Evolutionary conservation across 2,888 invertebrate genomes (phyloP), one percentile per base, ranked within the genome.

Genomic region (Urechis unicinctus): DNA sequence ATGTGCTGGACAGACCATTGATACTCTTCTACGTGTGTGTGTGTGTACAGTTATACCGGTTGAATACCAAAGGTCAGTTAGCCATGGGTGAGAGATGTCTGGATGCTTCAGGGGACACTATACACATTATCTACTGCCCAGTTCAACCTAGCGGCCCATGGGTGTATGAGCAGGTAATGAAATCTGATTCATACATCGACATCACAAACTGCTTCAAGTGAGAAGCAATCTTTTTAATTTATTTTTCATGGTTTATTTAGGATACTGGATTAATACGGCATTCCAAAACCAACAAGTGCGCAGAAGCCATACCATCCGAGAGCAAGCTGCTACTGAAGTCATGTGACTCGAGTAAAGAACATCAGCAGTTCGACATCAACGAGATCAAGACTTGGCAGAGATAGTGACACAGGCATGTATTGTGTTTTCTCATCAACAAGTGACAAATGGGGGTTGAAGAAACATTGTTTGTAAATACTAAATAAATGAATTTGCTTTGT

Each of bases 41-140:
- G n/a, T n/a, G n/a, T 2, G 28, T 64, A 48, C 86, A 96, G 84
- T 78, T 95, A 69, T 86, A 94, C 72, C 83, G 97, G 30, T 81
- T 97, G 54, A 98, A 98, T 81, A 86, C 87, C 22, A 88, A 90
- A 64, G 97, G 97, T 0, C 97, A 98, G 79, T 74, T 96, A 49
- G 91, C 93, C 31, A 88, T 93, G 2, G 98, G 97, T 29, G 98
- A 98, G 79, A 85, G 97, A 47, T 98, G 98, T 73, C 85, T 97
- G 9, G 91, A 93, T 71, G 91, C 90, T 0, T 55, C 53, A 9
- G 24, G 26, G 26, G 47, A 52, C 4, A 26, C 24, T 21, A 92
- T 91, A 25, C 31, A 30, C 78, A 84, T 95, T 60, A 88, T 89
- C 69, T 96, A 95, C 72, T 97, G 97, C 78, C 83, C 89, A 52